phyloP scores from a whole-genome alignment of 2,888 invertebrate genomes.

The Pristionchus arcanus region DNA sequence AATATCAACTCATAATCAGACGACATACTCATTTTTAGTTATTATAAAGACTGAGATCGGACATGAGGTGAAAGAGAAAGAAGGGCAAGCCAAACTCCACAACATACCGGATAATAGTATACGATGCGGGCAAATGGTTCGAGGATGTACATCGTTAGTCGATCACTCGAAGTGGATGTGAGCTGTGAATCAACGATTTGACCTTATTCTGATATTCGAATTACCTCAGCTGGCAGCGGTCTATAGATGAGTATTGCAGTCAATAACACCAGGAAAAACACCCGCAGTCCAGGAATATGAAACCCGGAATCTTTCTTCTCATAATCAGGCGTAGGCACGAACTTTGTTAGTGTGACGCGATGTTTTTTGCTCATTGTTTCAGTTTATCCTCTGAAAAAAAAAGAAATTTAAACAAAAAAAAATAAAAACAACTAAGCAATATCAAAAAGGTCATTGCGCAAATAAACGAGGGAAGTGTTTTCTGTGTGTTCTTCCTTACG shows the following conservation, averaged over 20 bases:
- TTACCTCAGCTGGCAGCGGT: neutral
- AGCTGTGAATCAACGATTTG: neutral
- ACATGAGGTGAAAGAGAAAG: neutral
- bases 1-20: no score
- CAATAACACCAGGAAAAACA: neutral
- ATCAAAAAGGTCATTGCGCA: neutral
- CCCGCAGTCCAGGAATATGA: neutral
- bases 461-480: neutral
- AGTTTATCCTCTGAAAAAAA: no score
- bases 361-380: no score
- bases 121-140: slow-evolving; percentile 67
- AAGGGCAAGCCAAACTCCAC: neutral
- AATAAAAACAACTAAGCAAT: neutral
- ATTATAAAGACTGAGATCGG: no score
- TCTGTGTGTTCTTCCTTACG: neutral
- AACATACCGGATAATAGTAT: slow-evolving; percentile 70
- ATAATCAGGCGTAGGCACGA: no score
- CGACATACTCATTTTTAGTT: no score
- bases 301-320: no score
- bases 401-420: no score
- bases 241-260: neutral
- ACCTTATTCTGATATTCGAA: neutral
- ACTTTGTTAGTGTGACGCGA: no score
- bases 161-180: slow-evolving; percentile 52
- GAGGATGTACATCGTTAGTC: slow-evolving; percentile 66